These are phyloP conservation scores for Melanogrammus aeglefinus DNA, from an alignment of 2,797 vertebrate species.

Conservation along the genomic window DNA sequence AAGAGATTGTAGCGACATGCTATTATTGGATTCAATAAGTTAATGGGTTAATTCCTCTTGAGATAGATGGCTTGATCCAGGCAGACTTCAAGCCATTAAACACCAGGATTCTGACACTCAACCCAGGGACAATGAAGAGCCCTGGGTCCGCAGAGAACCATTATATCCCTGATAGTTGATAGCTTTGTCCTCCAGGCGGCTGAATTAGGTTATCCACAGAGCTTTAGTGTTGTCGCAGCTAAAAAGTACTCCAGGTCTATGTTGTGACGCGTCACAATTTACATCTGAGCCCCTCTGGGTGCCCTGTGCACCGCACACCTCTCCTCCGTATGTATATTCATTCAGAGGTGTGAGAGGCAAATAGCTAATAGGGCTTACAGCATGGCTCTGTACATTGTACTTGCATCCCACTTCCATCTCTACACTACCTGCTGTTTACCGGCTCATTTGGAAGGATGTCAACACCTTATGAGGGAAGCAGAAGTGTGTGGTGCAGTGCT, in stretches of 20 bases:
- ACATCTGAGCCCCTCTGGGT: conserved; percentile 54
- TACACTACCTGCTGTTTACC: too few species aligned
- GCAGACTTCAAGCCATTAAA: conserved; percentile 68
- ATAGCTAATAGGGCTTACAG: conserved; percentile 24
- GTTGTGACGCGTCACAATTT: conserved; percentile 66
- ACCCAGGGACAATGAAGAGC: conserved; percentile 65
- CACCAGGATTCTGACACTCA: conserved; percentile 61
- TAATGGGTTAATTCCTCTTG: conserved; percentile 69
- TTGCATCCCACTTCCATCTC: not conserved
- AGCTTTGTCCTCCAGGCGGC: conserved; percentile 66
- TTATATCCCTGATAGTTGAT: conserved; percentile 65
- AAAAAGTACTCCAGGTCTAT: conserved; percentile 61
- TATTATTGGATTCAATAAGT: conserved; percentile 72
- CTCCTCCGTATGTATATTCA: conserved; percentile 27
- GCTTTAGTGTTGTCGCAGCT: conserved; percentile 37
- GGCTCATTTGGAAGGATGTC: not conserved
- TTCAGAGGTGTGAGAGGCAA: conserved; percentile 47
- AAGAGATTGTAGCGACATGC: conserved; percentile 54
- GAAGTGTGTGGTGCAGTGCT: too few species aligned
- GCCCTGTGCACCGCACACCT: conserved; percentile 50
- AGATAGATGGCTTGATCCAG: conserved; percentile 64
- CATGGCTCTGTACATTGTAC: too few species aligned
- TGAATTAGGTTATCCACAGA: conserved; percentile 61
- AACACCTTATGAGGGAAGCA: not conserved
- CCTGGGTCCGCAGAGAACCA: conserved; percentile 65